phyloP scores from a whole-genome alignment of 2,888 invertebrate species.

The Rhabditoides inermis region DNA sequence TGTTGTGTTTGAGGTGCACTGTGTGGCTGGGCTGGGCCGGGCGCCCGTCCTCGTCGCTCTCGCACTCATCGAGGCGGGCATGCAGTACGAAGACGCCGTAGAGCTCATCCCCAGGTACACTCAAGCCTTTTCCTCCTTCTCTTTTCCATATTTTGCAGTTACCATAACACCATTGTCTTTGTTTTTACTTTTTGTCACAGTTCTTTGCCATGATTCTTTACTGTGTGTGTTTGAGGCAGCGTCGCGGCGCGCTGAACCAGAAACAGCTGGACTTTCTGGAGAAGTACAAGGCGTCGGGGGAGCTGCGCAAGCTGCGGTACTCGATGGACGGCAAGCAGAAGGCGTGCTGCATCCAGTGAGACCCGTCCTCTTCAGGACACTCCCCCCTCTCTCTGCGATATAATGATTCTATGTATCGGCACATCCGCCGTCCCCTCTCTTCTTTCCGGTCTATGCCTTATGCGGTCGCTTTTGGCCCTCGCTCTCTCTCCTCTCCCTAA shows the following conservation, averaged over 20 bases:
- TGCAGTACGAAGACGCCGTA: constrained; percentile 96
- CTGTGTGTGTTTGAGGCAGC: constrained; percentile 75
- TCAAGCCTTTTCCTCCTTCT: background rate
- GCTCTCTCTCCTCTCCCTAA: too few relatives aligned
- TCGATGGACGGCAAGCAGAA: constrained; percentile 25
- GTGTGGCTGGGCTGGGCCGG: constrained; percentile 90
- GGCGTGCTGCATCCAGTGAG: constrained; percentile 31
- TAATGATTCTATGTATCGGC: too few relatives aligned
- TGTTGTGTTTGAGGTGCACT: constrained; percentile 96
- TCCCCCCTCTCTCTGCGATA: too few relatives aligned
- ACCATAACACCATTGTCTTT: too few relatives aligned
- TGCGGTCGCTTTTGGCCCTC: too few relatives aligned
- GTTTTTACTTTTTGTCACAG: background rate
- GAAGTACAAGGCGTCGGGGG: constrained; percentile 78
- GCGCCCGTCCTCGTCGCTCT: constrained; percentile 95
- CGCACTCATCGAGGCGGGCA: constrained; percentile 92
- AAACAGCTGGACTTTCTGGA: constrained; percentile 94
- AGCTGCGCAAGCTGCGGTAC: constrained; percentile 35
- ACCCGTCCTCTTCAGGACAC: too few relatives aligned
- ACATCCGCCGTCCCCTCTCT: too few relatives aligned
- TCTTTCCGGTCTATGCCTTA: too few relatives aligned
- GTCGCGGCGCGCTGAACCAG: constrained; percentile 95
- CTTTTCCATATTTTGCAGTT: too few relatives aligned
- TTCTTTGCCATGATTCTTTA: background rate
- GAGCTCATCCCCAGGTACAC: constrained; percentile 84